Base-by-base conservation (phyloP, 2,113 vertebrate genomes). In the Dicaeum eximium region DNA sequence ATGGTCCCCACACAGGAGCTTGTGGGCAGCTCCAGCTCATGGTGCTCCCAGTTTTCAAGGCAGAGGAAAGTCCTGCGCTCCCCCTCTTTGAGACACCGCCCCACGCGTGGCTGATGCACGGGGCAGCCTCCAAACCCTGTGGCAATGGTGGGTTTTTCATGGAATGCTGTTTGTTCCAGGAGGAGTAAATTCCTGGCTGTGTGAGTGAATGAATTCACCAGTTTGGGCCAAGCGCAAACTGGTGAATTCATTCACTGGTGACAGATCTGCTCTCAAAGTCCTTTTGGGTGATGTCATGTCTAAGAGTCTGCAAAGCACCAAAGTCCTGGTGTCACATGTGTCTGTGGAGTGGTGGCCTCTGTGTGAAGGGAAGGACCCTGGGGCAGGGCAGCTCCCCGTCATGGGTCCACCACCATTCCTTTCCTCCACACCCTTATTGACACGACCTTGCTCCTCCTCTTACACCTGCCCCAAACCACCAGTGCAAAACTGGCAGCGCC, bases 241-340 rank as follows among this genome's bases (percentile, higher is more conserved):
- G n/a, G n/a, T n/a, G n/a, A n/a, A n/a, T n/a, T n/a, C n/a, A n/a
- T n/a, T n/a, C n/a, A n/a, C n/a, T n/a, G 33, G n/a, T 31, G 67
- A 77, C 40, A n/a, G 17, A 13, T 67, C 42, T 80, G 28, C 35
- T 89, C 5, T 38, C 88, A 93, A 93, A 97, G 85, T 94, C 86
- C 89, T 86, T 89, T 45, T 67, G 85, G 89, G 37, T 97, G 96
- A 97, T 91, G 94, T 95, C 74, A 73, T 82, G 92, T 96, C 97
- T 97, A 91, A 97, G 91, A 81, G 90, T 35, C 92, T 86, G 88
- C 84, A 94, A 86, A 92, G 89, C 88, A 70, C 84, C 90, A 37
- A 91, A 82, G 70, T 81, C 77, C 48, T 91, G 35, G 67, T 79
- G 85, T 13, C 80, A 10, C 1, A 1, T 21, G 42, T 25, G 15